phyloP scores from a whole-genome alignment of 2,888 invertebrate species.

The Allolobophora icterica region DNA sequence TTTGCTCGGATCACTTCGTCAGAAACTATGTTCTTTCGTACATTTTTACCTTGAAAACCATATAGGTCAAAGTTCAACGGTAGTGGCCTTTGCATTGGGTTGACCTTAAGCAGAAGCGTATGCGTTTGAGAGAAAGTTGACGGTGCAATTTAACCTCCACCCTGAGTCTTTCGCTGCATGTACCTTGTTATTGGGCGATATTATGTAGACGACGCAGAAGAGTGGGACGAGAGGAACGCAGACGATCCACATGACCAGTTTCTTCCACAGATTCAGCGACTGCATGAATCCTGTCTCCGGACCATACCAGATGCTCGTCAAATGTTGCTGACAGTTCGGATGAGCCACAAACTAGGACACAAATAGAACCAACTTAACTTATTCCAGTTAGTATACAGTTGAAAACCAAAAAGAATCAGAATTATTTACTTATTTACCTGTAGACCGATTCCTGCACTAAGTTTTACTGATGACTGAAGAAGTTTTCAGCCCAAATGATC shows the following conservation, averaged over 20 bases:
- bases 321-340: constrained; percentile 76
- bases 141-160: background rate
- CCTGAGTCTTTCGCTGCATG: background rate
- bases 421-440: background rate
- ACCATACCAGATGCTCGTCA: constrained; percentile 75
- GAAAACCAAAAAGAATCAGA: background rate
- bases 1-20: too few species aligned
- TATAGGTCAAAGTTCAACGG: background rate
- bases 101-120: background rate
- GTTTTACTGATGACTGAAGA: background rate
- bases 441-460: background rate
- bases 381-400: background rate
- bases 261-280: constrained; percentile 66
- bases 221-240: constrained; percentile 51
- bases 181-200: constrained; percentile 64
- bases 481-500: background rate
- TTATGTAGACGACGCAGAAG: constrained; percentile 62
- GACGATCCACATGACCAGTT: constrained; percentile 53
- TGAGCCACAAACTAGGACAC: constrained; percentile 74
- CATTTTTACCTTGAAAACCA: too few species aligned
- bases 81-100: background rate
- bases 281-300: constrained; percentile 72
- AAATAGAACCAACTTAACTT: constrained; percentile 44
- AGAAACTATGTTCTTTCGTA: too few species aligned
- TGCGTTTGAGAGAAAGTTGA: background rate